Evolutionary conservation across 2,888 invertebrate genomes (phyloP), one percentile per base, ranked within the genome.

Genomic region (Antitype chi): DNA sequence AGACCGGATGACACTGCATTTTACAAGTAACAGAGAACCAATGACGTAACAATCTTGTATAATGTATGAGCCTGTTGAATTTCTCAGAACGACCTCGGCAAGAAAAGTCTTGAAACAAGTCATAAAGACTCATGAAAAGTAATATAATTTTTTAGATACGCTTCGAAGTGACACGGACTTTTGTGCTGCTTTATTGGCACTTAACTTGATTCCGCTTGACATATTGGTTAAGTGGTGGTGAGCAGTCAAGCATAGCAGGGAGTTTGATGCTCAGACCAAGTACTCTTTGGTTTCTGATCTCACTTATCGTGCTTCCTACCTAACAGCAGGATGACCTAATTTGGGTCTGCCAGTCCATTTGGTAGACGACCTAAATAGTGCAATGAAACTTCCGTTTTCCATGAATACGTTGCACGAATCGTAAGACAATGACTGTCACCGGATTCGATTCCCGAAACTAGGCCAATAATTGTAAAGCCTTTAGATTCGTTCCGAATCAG

Each of bases 21-120:
- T 87, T 80, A 78, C 80, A 80, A 84, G 64, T 60, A 67, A 28
- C 53, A 52, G 38, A 38, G 49, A 62, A 55, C 17, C 67, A 43
- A 68, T 79, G 75, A 84, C 59, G 80, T 86, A 76, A 80, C 63
- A 43, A 43, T 32, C 62, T 55, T 79, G 67, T 73, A 71, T 85
- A 74, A 77, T 62, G 84, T 80, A 86, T 69, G 74, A 77, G 73
- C 84, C 84, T 85, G 86, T 85, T 85, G 84, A 85, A 80, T 85
- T 80, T 80, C 70, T 66, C 28, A 77, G 55, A 49, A 82, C 62
- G 59, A 68, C 52, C n/a, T 68, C 68, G 63, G 7, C 32, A 38
- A n/a, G 20, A 60, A 47, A 62, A 59, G 63, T 52, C 67, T 80
- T 79, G 69, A 64, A 80, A 74, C 63, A 76, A 69, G 78, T 74